Conservation (phyloP, 2,113 vertebrate genomes). For the Lophochroa leadbeateri region DNA sequence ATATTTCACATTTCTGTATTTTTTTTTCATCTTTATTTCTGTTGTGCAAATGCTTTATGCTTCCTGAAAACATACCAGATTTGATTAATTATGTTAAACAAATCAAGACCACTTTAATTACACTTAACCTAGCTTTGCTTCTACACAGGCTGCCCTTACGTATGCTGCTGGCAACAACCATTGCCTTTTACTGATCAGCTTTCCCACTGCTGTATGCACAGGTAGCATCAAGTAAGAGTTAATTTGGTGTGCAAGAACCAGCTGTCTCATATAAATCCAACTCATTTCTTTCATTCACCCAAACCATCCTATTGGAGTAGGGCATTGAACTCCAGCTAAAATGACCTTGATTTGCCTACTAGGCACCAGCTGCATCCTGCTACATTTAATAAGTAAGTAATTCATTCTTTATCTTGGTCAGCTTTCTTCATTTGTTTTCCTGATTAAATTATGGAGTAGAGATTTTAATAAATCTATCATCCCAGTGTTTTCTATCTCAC, state of each 20-base stretch:
- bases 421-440: neutral
- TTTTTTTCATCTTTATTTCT: neutral
- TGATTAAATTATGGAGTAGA: neutral
- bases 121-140: neutral
- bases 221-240: neutral
- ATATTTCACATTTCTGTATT: neutral
- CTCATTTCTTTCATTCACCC: neutral
- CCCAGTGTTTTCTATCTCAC: neutral
- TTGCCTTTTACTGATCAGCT: neutral
- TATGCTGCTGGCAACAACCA: neutral
- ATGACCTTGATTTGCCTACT: neutral
- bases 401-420: neutral
- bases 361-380: neutral
- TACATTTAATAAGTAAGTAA: neutral
- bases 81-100: neutral
- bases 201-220: neutral
- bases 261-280: neutral
- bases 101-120: conserved; percentile 9
- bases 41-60: neutral
- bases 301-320: neutral
- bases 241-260: neutral
- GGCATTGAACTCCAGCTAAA: neutral
- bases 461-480: neutral
- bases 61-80: neutral
- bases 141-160: neutral